A percentile compares a stretch with the other conserved stretches of the same genome.
Evolutionary conservation across 2,888 invertebrate species (phyloP).

Genomic region (Chloroclysta siterata): DNA sequence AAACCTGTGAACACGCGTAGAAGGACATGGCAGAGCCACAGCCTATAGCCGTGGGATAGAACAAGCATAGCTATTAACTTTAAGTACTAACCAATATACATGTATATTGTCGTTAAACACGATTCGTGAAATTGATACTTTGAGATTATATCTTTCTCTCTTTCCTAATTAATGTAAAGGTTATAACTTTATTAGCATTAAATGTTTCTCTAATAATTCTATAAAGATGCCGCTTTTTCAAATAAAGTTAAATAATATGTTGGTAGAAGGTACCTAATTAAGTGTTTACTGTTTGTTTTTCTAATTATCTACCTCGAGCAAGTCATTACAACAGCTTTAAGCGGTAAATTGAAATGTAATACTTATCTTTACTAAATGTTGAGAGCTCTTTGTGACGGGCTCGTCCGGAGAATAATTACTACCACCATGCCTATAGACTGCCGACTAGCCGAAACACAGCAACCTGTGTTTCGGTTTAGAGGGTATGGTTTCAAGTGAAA

Average conservation of each 20-base stretch:
- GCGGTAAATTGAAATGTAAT: conserved; percentile 12
- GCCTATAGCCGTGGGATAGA: too few relatives aligned
- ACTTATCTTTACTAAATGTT: background rate
- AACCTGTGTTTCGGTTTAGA: too few relatives aligned
- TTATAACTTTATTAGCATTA: conserved; percentile 11
- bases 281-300: conserved; percentile 17
- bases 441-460: too few relatives aligned
- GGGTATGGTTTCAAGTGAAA: too few relatives aligned
- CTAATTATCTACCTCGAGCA: conserved; percentile 22
- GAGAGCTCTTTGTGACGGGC: too few relatives aligned
- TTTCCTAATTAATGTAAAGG: conserved; percentile 10
- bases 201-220: conserved; percentile 6
- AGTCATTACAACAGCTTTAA: conserved; percentile 15
- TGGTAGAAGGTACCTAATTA: background rate
- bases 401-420: too few relatives aligned
- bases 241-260: conserved; percentile 9
- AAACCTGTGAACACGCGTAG: too few relatives aligned
- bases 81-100: background rate
- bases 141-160: conserved; percentile 13
- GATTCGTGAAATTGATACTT: conserved; percentile 1
- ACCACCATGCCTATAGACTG: too few relatives aligned
- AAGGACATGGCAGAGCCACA: too few relatives aligned
- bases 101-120: conserved; percentile 10
- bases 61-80: too few relatives aligned
- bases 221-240: conserved; percentile 4